Evolutionary conservation across 1,140 invertebrate genomes (phyloP).

Genomic region (Hypsibius dujardini): DNA sequence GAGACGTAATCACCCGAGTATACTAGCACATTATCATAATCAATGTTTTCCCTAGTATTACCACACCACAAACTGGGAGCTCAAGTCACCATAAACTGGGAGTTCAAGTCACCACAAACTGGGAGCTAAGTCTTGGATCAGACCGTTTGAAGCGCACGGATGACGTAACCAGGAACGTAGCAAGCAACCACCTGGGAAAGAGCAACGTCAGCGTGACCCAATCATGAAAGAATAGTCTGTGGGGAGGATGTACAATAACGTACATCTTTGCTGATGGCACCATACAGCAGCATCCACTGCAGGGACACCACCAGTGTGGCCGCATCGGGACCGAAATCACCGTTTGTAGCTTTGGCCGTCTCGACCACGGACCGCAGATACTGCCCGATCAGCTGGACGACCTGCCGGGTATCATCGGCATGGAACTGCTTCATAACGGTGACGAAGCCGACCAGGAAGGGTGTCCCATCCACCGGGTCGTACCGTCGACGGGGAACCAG

Average conservation of each 20-base stretch:
- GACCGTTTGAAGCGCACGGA: background rate
- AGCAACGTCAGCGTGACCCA: too few species aligned
- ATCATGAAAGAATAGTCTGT: too few species aligned
- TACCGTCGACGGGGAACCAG: conserved; percentile 50
- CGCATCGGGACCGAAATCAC: background rate
- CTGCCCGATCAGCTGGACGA: conserved; percentile 49
- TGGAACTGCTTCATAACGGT: conserved; percentile 67
- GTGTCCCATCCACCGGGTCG: conserved; percentile 62
- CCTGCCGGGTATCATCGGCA: conserved; percentile 43
- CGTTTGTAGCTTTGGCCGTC: conserved; percentile 5
- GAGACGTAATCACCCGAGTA: too few species aligned
- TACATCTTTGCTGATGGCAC: conserved; percentile 3
- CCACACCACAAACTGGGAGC: background rate
- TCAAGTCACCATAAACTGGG: background rate
- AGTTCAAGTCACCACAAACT: too few species aligned
- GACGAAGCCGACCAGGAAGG: conserved; percentile 57
- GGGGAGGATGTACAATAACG: background rate
- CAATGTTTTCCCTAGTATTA: background rate
- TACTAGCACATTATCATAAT: too few species aligned
- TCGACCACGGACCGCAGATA: conserved; percentile 39
- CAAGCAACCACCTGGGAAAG: background rate
- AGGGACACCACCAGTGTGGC: conserved; percentile 10
- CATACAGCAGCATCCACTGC: conserved; percentile 15
- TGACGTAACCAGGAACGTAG: background rate
- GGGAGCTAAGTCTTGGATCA: background rate